Percentiles rank a stretch among this genome's conserved stretches.
Evolutionary conservation across 2,888 invertebrate genomes (phyloP).

Genomic region (Phrixothrix hirtus): DNA sequence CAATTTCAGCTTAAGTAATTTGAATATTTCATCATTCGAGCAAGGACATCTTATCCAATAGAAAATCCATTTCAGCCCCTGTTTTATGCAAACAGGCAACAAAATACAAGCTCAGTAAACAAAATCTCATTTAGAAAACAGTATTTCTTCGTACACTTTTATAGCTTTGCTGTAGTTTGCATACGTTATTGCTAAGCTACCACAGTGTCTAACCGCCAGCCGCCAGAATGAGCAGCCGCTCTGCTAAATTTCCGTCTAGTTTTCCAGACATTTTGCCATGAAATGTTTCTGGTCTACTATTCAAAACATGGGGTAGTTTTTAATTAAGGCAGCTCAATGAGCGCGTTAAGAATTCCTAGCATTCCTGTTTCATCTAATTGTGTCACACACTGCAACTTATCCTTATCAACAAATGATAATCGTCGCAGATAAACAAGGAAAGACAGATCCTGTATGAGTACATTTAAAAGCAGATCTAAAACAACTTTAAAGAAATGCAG

Average conservation of each 20-base stretch:
- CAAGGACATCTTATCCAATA: not conserved
- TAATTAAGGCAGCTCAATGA: constrained; percentile 57
- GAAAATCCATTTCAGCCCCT: not conserved
- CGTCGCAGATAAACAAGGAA: constrained; percentile 5
- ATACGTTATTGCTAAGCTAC: constrained; percentile 53
- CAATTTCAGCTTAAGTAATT: not conserved
- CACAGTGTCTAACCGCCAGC: constrained; percentile 54
- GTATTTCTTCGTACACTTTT: constrained; percentile 37
- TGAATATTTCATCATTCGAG: not conserved
- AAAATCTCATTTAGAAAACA: constrained; percentile 35
- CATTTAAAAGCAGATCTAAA: constrained; percentile 1
- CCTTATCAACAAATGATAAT: constrained; percentile 13
- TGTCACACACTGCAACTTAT: constrained; percentile 23
- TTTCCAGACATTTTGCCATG: constrained; percentile 9
- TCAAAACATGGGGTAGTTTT: constrained; percentile 49
- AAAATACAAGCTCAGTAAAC: constrained; percentile 24
- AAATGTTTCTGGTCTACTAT: constrained; percentile 37
- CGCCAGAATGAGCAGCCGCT: constrained; percentile 47
- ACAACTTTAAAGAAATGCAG: constrained; percentile 43
- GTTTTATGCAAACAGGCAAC: constrained; percentile 5
- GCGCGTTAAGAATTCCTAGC: constrained; percentile 56
- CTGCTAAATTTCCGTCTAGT: constrained; percentile 33
- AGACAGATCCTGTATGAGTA: not conserved
- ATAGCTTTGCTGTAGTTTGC: constrained; percentile 43
- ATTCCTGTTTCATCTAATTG: constrained; percentile 44